Conservation (phyloP, 2,888 invertebrate genomes). For the Anarsia innoxiella region DNA sequence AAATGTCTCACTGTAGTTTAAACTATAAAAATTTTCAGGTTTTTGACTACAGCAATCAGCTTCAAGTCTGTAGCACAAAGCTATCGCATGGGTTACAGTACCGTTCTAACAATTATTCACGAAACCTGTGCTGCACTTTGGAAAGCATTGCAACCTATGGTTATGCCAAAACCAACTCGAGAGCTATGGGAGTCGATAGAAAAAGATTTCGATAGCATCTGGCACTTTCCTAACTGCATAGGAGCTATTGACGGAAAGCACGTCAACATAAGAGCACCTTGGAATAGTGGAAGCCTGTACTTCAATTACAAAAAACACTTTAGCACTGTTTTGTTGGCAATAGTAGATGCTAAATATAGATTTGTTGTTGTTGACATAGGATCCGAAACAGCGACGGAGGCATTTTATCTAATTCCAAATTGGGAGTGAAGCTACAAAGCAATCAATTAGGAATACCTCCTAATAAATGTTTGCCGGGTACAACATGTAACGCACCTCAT, state of each 20-base stretch:
- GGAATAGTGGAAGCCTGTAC: conserved; percentile 15
- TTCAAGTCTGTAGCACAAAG: conserved; percentile 5
- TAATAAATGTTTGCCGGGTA: conserved; percentile 23
- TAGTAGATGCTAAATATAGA: conserved; percentile 19
- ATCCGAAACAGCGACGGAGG: conserved; percentile 13
- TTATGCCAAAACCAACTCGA: conserved; percentile 14
- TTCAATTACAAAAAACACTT: conserved; percentile 20
- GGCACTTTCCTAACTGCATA: conserved; percentile 2
- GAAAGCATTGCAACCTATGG: conserved; percentile 11
- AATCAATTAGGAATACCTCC: conserved; percentile 22
- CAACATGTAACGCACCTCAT: conserved; percentile 20
- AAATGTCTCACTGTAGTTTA: too few species aligned
- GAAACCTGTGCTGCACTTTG: conserved; percentile 12
- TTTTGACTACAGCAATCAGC: background rate
- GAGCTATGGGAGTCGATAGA: background rate
- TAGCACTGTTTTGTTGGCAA: conserved; percentile 18
- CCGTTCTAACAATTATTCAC: conserved; percentile 10
- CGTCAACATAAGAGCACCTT: conserved; percentile 12
- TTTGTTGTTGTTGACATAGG: conserved; percentile 18
- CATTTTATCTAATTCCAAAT: conserved; percentile 18
- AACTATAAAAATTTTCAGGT: too few species aligned
- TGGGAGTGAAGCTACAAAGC: conserved; percentile 17
- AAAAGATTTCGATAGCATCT: background rate
- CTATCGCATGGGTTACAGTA: conserved; percentile 12
- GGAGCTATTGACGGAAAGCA: conserved; percentile 1